A percentile compares a stretch with the other conserved stretches of the same genome.
Conservation (phyloP, 2,113 vertebrate species). For the Tyto alba region DNA sequence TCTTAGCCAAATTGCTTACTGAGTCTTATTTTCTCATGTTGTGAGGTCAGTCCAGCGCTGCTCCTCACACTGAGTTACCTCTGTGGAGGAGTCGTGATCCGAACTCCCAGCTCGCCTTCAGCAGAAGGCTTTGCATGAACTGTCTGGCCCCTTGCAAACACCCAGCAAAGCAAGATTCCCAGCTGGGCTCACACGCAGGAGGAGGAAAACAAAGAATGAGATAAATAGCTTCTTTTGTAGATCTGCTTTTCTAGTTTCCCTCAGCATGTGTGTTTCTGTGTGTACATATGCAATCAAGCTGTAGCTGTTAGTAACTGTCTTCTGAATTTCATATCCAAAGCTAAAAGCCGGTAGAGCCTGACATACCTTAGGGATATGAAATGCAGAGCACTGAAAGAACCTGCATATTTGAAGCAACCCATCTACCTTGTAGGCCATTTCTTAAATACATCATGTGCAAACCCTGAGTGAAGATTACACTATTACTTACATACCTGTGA, state of each 20-base stretch:
- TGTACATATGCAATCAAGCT: background rate
- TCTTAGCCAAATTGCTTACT: background rate
- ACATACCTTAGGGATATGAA: background rate
- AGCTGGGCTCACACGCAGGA: background rate
- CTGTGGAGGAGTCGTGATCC: background rate
- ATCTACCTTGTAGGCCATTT: background rate
- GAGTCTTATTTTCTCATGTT: background rate
- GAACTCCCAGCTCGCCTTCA: background rate
- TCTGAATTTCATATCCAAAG: background rate
- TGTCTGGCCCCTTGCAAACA: background rate
- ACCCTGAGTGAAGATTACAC: background rate
- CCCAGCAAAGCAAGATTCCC: background rate
- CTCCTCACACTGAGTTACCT: constrained; percentile 29
- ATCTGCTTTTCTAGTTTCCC: background rate
- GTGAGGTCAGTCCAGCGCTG: constrained; percentile 23
- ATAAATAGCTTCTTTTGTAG: constrained; percentile 7
- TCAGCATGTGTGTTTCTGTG: background rate
- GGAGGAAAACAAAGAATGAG: background rate
- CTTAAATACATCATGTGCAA: background rate
- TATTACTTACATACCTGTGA: background rate
- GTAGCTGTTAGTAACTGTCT: background rate
- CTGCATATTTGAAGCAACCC: background rate
- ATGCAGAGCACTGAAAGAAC: background rate
- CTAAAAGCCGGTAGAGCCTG: background rate
- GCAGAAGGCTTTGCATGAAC: constrained; percentile 4